phyloP scores from a whole-genome alignment of 2,113 vertebrate genomes.

The Scartelaos histophorus region DNA sequence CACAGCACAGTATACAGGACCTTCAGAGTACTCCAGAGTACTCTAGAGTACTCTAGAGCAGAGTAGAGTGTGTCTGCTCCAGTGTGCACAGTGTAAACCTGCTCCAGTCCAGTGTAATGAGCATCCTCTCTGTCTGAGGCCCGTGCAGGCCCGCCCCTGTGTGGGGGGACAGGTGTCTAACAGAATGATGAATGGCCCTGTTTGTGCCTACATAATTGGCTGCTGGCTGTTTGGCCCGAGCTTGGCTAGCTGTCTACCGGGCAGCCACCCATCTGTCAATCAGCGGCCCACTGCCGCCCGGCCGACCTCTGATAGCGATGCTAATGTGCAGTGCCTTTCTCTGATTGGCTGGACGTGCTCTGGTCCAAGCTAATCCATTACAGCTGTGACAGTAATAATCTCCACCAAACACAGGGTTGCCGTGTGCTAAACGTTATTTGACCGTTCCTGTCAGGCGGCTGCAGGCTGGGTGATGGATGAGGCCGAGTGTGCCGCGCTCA shows the following conservation, averaged over 20 bases:
- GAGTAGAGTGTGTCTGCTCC: background rate
- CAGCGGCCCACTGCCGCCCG: conserved; percentile 65
- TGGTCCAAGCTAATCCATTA: conserved; percentile 77
- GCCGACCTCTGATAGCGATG: conserved; percentile 77
- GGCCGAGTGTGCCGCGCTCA: conserved; percentile 45
- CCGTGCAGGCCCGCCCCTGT: conserved; percentile 54
- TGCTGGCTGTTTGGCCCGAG: conserved; percentile 68
- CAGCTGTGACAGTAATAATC: conserved; percentile 77
- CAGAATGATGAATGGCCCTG: conserved; percentile 79
- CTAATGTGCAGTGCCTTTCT: conserved; percentile 59
- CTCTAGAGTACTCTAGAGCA: background rate
- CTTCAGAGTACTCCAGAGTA: background rate
- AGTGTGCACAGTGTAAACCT: conserved; percentile 38
- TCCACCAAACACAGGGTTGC: conserved; percentile 69
- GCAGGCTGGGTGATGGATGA: conserved; percentile 76
- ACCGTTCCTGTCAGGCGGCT: conserved; percentile 73
- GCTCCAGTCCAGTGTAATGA: conserved; percentile 67
- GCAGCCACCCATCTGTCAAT: conserved; percentile 75
- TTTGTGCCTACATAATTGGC: conserved; percentile 72
- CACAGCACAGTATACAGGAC: background rate
- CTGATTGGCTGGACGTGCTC: conserved; percentile 63
- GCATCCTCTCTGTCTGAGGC: conserved; percentile 61
- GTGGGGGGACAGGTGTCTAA: conserved; percentile 77
- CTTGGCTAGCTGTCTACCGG: conserved; percentile 66
- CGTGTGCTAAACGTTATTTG: conserved; percentile 79